Percentiles rank a stretch among this genome's conserved stretches.
Evolutionary conservation across 2,797 vertebrate species (phyloP).

Genomic region (Pangasius mekongensis): DNA sequence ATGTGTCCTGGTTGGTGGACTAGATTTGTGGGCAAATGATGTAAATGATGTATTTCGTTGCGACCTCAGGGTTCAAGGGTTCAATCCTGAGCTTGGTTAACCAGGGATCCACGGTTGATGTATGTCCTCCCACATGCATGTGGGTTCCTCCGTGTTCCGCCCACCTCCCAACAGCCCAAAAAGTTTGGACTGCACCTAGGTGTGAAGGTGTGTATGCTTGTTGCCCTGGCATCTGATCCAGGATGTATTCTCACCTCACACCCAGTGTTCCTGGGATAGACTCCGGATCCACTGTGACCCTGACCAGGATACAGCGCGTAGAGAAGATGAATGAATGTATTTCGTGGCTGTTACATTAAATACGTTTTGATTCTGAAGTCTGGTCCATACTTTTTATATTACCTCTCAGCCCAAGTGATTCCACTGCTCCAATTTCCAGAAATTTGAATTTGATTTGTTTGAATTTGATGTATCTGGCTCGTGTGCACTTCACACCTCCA

Average conservation of each 20-base stretch:
- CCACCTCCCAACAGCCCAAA: background rate
- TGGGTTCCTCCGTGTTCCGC: background rate
- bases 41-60: background rate
- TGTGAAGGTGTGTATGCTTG: background rate
- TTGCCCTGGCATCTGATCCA: background rate
- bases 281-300: background rate
- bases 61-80: background rate
- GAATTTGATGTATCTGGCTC: background rate
- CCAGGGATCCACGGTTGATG: too few species aligned
- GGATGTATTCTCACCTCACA: background rate
- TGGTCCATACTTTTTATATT: background rate
- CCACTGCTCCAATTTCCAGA: background rate
- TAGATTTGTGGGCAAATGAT: background rate
- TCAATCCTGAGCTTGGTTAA: background rate
- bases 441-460: slow-evolving; percentile 18
- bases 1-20: background rate
- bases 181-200: background rate
- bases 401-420: background rate
- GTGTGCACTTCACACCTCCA: background rate
- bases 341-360: background rate
- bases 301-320: background rate
- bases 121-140: too few species aligned
- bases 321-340: background rate
- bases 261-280: background rate
- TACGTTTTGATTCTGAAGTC: background rate